A percentile compares a stretch with the other conserved stretches of the same genome.
These are phyloP conservation scores for Nebria salina DNA, from an alignment of 2,888 invertebrate genomes.

Conservation along the genomic window DNA sequence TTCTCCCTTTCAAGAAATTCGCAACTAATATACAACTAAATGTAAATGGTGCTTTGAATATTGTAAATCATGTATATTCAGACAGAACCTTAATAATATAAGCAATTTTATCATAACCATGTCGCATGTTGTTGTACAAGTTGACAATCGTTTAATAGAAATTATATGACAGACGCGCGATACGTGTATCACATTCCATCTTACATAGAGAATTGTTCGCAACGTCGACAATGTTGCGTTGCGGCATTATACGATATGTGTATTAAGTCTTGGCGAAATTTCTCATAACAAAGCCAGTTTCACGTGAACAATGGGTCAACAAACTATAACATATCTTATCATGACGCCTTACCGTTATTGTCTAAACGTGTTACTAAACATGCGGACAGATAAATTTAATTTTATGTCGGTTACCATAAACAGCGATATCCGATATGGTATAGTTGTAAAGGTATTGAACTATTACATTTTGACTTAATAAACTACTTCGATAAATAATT, in stretches of 20 bases:
- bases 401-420: neutral
- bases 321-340: slow-evolving; percentile 44
- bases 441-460: neutral
- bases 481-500: neutral
- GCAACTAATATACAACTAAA: too few relatives aligned
- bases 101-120: neutral
- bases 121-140: neutral
- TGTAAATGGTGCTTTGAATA: too few relatives aligned
- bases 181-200: neutral
- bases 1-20: too few relatives aligned
- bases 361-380: slow-evolving; percentile 1
- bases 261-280: neutral
- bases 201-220: neutral
- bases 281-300: neutral
- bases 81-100: neutral
- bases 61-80: too few relatives aligned
- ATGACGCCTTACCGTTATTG: slow-evolving; percentile 23
- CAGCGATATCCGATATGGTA: neutral
- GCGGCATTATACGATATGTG: neutral
- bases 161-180: neutral
- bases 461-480: neutral
- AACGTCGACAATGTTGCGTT: neutral
- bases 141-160: neutral
- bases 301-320: slow-evolving; percentile 38
- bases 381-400: slow-evolving; percentile 25